Evolutionary conservation across 2,888 invertebrate genomes (phyloP), one percentile per base, ranked within the genome.

Genomic region (Therioaphis trifolii): DNA sequence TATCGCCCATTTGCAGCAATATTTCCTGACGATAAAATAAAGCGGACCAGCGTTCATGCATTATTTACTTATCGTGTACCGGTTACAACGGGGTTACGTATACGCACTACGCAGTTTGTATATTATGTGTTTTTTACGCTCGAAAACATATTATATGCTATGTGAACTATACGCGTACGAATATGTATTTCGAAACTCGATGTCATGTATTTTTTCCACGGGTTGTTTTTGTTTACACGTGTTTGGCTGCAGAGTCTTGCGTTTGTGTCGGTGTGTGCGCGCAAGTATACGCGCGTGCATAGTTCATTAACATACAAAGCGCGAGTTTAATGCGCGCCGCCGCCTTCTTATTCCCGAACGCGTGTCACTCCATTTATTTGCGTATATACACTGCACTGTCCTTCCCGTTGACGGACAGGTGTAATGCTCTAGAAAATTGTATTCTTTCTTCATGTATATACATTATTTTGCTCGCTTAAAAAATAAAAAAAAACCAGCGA

Each of bases 361-460:
- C 18, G 29, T 18, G 29, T 29, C 49, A 35, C 80, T 49, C 80
- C 80, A 80, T 71, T 71, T 78, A 68, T 78, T 68, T 21, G 46
- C 71, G 61, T 43, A 18, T 14, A 71, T 43, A 35, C 24, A 40
- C 35, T n/a, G 7, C 29, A 15, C 72, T 69, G 82, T 71, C 61
- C 52, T 74, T 21, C 35, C 69, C 40, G 78, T 79, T 82, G 82
- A 82, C 82, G 82, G 82, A 82, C 82, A 82, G 82, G 82, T 82
- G 82, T 82, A 82, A 82, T 82, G 82, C 82, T 82, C 61, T 82
- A 82, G 82, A 82, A 82, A 82, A 82, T 82, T 82, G 82, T 82
- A 82, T 82, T 74, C 82, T 82, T 80, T 82, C 82, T 82, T 63
- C 82, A n/a, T 52, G 63, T 74, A 74, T 49, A 40, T 29, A 46